A percentile compares a stretch with the other conserved stretches of the same genome.
Evolutionary conservation across 2,888 invertebrate genomes (phyloP).

Genomic region (Melanostoma scalare): DNA sequence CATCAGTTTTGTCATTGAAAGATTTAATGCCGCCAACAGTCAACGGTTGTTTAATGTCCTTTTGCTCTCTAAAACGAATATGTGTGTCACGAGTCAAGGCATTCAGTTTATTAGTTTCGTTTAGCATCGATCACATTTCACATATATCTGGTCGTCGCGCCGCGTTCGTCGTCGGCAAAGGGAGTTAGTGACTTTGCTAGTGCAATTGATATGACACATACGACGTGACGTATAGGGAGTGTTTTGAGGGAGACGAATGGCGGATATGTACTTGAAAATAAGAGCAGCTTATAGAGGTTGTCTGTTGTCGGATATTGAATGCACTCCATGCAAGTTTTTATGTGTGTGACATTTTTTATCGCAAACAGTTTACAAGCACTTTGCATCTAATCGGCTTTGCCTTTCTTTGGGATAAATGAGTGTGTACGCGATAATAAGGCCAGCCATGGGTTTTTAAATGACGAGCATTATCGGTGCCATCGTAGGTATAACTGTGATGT

Average conservation of each 20-base stretch:
- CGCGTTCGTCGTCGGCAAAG: conserved; percentile 1
- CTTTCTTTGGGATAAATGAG: neutral
- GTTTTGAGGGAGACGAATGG: conserved; percentile 8
- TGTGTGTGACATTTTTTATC: conserved; percentile 4
- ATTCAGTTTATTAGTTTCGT: conserved; percentile 70
- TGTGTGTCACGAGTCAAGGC: conserved; percentile 51
- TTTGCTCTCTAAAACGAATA: conserved; percentile 9
- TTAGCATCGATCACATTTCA: conserved; percentile 66
- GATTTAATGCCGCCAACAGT: conserved; percentile 43
- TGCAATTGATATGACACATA: conserved; percentile 60
- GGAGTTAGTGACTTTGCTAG: conserved; percentile 30
- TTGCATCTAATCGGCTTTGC: neutral
- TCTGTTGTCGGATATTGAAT: conserved; percentile 27
- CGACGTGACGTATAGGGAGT: conserved; percentile 49
- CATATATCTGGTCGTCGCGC: neutral
- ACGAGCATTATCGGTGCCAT: conserved; percentile 47
- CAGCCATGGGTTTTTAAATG: conserved; percentile 18
- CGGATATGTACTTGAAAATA: conserved; percentile 13
- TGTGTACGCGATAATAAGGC: neutral
- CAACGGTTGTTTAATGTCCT: conserved; percentile 40
- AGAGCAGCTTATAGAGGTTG: neutral
- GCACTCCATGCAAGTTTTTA: conserved; percentile 11
- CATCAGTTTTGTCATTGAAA: conserved; percentile 40
- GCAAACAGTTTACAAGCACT: conserved; percentile 14
- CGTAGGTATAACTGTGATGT: conserved; percentile 22